Conservation (phyloP, 2,113 vertebrate species). For the Megaleporinus macrocephalus region DNA sequence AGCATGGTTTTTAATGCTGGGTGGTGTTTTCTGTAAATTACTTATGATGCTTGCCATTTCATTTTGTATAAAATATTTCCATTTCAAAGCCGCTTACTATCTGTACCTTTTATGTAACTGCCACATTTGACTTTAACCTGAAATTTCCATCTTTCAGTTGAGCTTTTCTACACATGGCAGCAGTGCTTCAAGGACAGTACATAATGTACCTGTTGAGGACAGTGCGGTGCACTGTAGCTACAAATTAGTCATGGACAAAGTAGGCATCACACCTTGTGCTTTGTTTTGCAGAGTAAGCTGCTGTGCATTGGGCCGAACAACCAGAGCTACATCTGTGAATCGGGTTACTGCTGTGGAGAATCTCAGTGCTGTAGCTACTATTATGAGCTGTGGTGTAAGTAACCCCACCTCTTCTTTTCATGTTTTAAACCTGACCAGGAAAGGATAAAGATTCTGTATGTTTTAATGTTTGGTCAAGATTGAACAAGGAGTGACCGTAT, state of each 20-base stretch:
- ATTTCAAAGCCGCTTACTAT: neutral
- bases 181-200: neutral
- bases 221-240: neutral
- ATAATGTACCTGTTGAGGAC: neutral
- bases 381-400: constrained; percentile 98
- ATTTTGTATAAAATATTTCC: neutral
- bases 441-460: neutral
- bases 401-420: constrained; percentile 24
- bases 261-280: neutral
- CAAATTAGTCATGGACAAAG: neutral
- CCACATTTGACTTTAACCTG: neutral
- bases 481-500: neutral
- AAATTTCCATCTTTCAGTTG: neutral
- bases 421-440: neutral
- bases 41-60: neutral
- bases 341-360: constrained; percentile 93
- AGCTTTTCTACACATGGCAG: neutral
- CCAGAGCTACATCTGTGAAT: constrained; percentile 93
- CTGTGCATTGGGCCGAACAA: constrained; percentile 89
- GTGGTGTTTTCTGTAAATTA: no score
- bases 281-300: constrained; percentile 81
- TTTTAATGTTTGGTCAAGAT: constrained; percentile 13
- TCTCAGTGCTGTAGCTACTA: constrained; percentile 95
- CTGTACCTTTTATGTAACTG: neutral
- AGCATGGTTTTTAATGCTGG: no score